Percentiles rank a stretch among this genome's conserved stretches.
Evolutionary conservation across 2,113 vertebrate genomes (phyloP).

Genomic region (Lagenorhynchus albirostris): DNA sequence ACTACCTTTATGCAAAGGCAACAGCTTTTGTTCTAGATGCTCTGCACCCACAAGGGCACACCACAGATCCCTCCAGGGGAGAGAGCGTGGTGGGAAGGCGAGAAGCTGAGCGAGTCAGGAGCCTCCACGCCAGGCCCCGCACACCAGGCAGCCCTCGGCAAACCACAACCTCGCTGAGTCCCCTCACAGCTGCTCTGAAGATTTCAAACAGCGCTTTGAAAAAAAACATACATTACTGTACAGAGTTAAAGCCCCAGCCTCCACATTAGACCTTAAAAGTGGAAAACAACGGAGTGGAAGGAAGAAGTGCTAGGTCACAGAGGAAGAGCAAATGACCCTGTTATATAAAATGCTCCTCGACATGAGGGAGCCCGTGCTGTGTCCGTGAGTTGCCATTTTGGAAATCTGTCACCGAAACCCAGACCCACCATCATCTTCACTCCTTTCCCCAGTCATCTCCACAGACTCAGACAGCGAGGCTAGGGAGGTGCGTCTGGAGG

Average conservation of each 20-base stretch:
- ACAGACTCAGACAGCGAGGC: conserved; percentile 95
- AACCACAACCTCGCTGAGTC: not conserved
- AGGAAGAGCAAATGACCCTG: not conserved
- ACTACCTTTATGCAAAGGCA: not conserved
- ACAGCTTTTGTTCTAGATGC: not conserved
- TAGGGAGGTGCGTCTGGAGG: conserved; percentile 94
- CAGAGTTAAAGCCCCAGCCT: not conserved
- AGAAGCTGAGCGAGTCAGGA: not conserved
- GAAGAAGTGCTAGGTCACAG: not conserved
- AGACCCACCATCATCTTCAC: conserved; percentile 94
- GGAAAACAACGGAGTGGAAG: not conserved
- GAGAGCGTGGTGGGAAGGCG: rapidly evolving
- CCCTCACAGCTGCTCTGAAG: not conserved
- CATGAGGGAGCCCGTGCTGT: not conserved
- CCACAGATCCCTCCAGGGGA: not conserved
- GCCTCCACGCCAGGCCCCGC: not conserved
- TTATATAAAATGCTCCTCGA: not conserved
- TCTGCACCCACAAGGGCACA: not conserved
- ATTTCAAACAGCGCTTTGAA: not conserved
- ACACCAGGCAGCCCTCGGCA: not conserved
- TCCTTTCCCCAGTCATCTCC: conserved; percentile 92
- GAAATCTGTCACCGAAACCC: not conserved
- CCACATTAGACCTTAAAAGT: not conserved
- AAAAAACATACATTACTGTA: not conserved
- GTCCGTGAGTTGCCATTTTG: not conserved